These are phyloP conservation scores for Eulemur albifrons DNA, from an alignment of 2,797 vertebrate species.

Conservation along the genomic window DNA sequence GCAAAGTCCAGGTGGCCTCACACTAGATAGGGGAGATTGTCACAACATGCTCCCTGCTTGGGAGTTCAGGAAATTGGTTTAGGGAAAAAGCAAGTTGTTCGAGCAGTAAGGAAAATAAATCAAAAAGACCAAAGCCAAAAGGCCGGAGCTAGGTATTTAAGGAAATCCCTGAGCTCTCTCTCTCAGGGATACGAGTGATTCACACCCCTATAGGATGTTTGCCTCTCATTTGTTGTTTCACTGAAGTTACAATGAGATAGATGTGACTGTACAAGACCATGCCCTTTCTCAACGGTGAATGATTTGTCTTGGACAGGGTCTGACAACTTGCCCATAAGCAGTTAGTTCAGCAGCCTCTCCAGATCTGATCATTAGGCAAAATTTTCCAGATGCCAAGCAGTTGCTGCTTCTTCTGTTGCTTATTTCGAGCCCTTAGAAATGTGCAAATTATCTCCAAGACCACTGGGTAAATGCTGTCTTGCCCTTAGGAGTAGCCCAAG, in stretches of 20 bases:
- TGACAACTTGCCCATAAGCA: neutral
- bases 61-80: neutral
- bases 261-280: neutral
- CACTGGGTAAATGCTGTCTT: neutral
- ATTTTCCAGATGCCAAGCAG: neutral
- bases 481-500: neutral
- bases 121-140: neutral
- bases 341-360: neutral
- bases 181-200: neutral
- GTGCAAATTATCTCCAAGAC: conserved; percentile 36
- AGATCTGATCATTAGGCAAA: neutral
- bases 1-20: neutral
- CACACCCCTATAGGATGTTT: neutral
- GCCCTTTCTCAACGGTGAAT: neutral
- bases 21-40: neutral
- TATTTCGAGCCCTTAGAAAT: conserved; percentile 33
- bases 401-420: neutral
- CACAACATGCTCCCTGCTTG: neutral
- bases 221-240: neutral
- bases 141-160: neutral
- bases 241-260: neutral
- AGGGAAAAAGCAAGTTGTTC: neutral
- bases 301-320: neutral
- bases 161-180: neutral
- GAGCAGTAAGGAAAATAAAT: neutral